A percentile compares a stretch with the other conserved stretches of the same genome.
Evolutionary conservation across 53 echinoderm and acorn worm genomes (phyloP).

Genomic region (Patiria pectinifera): DNA sequence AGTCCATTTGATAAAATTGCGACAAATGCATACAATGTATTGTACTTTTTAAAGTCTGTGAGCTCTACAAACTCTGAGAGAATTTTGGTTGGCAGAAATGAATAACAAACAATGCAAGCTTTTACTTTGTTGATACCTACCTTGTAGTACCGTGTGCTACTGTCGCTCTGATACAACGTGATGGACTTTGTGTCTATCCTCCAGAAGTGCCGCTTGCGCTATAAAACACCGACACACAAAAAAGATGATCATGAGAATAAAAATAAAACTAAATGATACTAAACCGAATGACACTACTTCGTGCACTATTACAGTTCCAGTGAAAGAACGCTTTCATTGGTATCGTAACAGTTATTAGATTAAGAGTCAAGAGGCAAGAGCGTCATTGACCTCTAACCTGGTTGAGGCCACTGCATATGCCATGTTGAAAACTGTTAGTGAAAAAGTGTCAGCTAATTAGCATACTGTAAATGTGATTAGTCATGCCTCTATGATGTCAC

Average conservation of each 20-base stretch:
- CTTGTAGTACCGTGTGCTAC: constrained; percentile 97
- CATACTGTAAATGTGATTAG: no score
- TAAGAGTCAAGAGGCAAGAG: no score
- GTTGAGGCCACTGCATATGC: no score
- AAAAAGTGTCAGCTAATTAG: no score
- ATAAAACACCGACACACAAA: constrained; percentile 29
- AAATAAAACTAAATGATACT: background rate
- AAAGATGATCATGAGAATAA: background rate
- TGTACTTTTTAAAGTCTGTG: no score
- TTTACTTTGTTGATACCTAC: constrained; percentile 47
- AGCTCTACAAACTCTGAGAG: background rate
- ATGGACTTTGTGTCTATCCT: constrained; percentile 98
- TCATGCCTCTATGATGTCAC: no score
- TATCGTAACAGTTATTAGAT: no score
- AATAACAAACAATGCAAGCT: background rate
- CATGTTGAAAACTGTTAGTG: no score
- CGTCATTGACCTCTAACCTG: no score
- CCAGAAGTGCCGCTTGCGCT: constrained; percentile 99
- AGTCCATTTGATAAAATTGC: no score
- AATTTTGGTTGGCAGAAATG: background rate
- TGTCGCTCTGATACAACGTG: constrained; percentile 96
- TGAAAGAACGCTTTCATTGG: no score
- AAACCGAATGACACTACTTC: background rate
- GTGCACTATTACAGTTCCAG: background rate
- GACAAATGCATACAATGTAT: no score